These are phyloP conservation scores for Dolichoris vasculosae DNA, from an alignment of 1,140 invertebrate genomes.

Conservation along the genomic window DNA sequence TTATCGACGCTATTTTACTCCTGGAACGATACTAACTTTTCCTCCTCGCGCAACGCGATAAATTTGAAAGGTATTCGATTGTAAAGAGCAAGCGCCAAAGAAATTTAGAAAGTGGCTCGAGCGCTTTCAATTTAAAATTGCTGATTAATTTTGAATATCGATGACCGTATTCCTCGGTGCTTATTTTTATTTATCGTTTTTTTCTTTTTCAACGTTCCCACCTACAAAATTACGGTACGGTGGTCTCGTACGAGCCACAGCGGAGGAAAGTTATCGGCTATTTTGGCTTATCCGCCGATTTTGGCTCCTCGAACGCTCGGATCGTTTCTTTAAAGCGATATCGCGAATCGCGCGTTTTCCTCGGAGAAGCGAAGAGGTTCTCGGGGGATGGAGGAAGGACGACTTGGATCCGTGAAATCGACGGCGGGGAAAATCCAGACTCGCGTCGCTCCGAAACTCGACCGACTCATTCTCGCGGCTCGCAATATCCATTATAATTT, in stretches of 20 bases:
- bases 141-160: conserved; percentile 2
- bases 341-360: too few relatives aligned
- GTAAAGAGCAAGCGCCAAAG: neutral
- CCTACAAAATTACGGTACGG: neutral
- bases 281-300: neutral
- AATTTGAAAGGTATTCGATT: conserved; percentile 15
- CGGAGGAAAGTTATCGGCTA: neutral
- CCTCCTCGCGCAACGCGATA: neutral
- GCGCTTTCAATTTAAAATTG: neutral
- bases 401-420: too few relatives aligned
- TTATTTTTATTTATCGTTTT: neutral
- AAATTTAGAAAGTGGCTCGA: conserved; percentile 19
- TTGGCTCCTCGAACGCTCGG: neutral
- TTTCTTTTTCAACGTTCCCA: too few relatives aligned
- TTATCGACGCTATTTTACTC: conserved; percentile 17
- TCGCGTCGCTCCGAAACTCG: neutral
- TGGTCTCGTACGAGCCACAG: neutral
- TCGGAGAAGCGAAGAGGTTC: too few relatives aligned
- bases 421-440: neutral
- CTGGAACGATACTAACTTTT: conserved; percentile 1
- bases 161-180: neutral
- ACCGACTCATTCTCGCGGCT: conserved; percentile 17
- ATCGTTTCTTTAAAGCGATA: neutral
- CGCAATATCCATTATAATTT: conserved; percentile 50
- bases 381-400: neutral